phyloP scores from a whole-genome alignment of 2,113 vertebrate genomes.

The Petromus typicus region DNA sequence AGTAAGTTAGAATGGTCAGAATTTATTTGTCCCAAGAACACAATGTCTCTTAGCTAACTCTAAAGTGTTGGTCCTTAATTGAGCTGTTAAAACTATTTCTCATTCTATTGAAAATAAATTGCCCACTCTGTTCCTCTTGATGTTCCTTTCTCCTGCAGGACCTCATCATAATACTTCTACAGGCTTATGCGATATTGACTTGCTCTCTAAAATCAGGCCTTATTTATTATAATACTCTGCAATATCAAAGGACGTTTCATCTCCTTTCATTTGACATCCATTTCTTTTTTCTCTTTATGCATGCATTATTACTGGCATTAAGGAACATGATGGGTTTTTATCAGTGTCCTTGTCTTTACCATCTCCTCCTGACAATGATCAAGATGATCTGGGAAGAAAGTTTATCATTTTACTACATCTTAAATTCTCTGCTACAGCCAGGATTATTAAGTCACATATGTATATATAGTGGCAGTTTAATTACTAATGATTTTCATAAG shows the following conservation, averaged over 20 bases:
- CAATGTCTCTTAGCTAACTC: conserved; percentile 71
- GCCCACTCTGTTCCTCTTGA: conserved; percentile 54
- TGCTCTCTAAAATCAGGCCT: conserved; percentile 56
- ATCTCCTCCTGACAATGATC: conserved; percentile 51
- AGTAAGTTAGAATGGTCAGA: conserved; percentile 66
- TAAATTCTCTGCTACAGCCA: conserved; percentile 39
- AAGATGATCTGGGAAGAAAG: conserved; percentile 19
- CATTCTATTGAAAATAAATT: conserved; percentile 67
- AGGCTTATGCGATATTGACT: conserved; percentile 48
- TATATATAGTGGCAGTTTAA: background rate
- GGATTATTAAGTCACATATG: conserved; percentile 1
- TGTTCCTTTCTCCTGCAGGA: conserved; percentile 37
- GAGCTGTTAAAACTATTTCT: conserved; percentile 66
- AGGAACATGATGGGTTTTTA: conserved; percentile 66
- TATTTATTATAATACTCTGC: conserved; percentile 64
- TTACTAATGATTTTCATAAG: conserved; percentile 50
- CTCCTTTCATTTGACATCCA: conserved; percentile 54
- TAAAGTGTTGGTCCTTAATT: conserved; percentile 66
- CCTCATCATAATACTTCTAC: conserved; percentile 53
- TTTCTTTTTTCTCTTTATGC: conserved; percentile 49
- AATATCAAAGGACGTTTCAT: conserved; percentile 50
- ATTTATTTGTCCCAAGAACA: conserved; percentile 73
- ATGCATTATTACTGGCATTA: background rate
- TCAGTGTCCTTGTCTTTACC: conserved; percentile 56
- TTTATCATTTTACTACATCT: conserved; percentile 38